Percentiles rank a stretch among this genome's conserved stretches.
These are phyloP conservation scores for Atta colombica DNA, from an alignment of 1,140 invertebrate species.

Conservation along the genomic window DNA sequence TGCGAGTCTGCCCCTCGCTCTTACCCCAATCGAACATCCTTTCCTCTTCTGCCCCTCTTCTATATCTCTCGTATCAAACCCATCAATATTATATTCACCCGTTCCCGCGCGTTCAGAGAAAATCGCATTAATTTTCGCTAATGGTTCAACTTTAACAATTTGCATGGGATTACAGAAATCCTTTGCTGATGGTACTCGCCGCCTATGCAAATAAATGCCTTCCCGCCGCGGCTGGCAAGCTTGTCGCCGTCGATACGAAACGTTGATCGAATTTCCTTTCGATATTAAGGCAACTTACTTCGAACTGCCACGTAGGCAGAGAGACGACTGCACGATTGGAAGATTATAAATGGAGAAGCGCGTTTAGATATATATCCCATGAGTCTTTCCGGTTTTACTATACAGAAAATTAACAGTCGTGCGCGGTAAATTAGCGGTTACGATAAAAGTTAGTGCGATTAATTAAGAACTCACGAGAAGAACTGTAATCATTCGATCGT, in stretches of 20 bases:
- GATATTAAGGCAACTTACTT: slow-evolving; percentile 38
- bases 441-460: slow-evolving; percentile 22
- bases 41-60: slow-evolving; percentile 52
- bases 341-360: slow-evolving; percentile 43
- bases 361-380: not conserved
- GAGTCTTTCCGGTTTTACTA: slow-evolving; percentile 25
- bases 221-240: slow-evolving; percentile 45
- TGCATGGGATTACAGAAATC: slow-evolving; percentile 82
- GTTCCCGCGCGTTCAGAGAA: slow-evolving; percentile 61
- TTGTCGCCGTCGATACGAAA: slow-evolving; percentile 43
- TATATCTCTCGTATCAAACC: slow-evolving; percentile 76
- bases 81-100: slow-evolving; percentile 81
- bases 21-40: slow-evolving; percentile 68
- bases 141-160: slow-evolving; percentile 83
- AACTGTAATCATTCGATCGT: slow-evolving; percentile 40
- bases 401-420: slow-evolving; percentile 26
- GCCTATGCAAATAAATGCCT: slow-evolving; percentile 76
- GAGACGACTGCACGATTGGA: slow-evolving; percentile 23
- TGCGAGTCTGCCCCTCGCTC: slow-evolving; percentile 56
- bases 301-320: slow-evolving; percentile 31
- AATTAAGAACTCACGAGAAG: slow-evolving; percentile 44
- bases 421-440: slow-evolving; percentile 40
- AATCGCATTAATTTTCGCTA: slow-evolving; percentile 81
- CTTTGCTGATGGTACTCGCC: slow-evolving; percentile 66
- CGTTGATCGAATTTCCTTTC: slow-evolving; percentile 65